Evolutionary conservation across 2,888 invertebrate species (phyloP).

Genomic region (Napeogenes inachia): DNA sequence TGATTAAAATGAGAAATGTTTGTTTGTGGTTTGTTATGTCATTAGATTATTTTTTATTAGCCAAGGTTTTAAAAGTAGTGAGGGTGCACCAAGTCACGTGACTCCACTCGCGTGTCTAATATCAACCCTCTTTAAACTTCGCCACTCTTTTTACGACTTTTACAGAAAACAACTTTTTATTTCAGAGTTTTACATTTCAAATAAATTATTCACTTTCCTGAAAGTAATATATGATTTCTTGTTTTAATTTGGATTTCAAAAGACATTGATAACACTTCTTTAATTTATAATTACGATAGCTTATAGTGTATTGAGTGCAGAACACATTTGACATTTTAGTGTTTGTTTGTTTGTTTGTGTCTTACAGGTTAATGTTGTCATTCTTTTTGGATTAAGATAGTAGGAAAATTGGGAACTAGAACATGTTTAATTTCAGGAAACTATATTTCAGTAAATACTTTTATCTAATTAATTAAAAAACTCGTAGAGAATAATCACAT

Average conservation of each 20-base stretch:
- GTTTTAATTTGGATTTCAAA: too few species aligned
- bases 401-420: too few species aligned
- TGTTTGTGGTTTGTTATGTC: too few species aligned
- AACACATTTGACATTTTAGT: background rate
- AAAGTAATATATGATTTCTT: background rate
- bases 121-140: conserved; percentile 1
- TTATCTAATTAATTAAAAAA: too few species aligned
- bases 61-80: background rate
- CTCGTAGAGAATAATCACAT: too few species aligned
- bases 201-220: background rate
- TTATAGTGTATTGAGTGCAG: background rate
- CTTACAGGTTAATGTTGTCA: too few species aligned
- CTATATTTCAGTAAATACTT: too few species aligned
- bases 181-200: background rate
- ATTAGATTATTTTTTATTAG: background rate
- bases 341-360: background rate
- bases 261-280: too few species aligned
- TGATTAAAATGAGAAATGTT: too few species aligned
- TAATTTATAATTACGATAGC: background rate
- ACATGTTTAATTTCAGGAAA: too few species aligned
- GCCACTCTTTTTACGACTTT: conserved; percentile 4
- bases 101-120: conserved; percentile 13
- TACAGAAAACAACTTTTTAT: background rate
- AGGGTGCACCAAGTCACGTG: conserved; percentile 18
- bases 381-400: too few species aligned